A percentile compares a stretch with the other conserved stretches of the same genome.
These are phyloP conservation scores for Ormyrus pomaceus DNA, from an alignment of 2,888 invertebrate genomes.

Conservation along the genomic window DNA sequence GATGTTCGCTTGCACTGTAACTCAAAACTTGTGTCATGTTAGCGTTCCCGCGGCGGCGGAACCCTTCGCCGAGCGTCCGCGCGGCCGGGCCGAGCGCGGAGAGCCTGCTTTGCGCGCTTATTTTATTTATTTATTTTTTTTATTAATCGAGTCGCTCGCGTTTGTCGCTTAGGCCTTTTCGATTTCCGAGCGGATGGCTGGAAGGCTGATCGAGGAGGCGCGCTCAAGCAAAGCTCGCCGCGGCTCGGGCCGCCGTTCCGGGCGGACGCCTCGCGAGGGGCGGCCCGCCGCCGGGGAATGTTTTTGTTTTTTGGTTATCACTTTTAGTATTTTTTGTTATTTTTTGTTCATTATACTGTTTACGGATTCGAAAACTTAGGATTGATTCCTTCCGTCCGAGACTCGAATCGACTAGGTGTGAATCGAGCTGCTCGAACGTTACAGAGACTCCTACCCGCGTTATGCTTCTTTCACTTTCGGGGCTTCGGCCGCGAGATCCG, in stretches of 20 bases:
- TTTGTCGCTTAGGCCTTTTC: constrained; percentile 52
- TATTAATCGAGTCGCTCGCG: not conserved
- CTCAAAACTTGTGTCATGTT: constrained; percentile 73
- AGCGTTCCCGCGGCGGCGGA: constrained; percentile 55
- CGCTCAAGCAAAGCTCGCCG: not conserved
- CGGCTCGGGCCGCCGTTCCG: not conserved
- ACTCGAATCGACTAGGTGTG: constrained; percentile 66
- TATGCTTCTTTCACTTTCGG: constrained; percentile 75
- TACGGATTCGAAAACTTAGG: constrained; percentile 71
- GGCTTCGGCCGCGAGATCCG: constrained; percentile 59
- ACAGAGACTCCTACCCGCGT: constrained; percentile 76
- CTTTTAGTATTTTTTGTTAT: constrained; percentile 63
- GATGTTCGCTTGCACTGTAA: constrained; percentile 76
- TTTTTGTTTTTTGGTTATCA: constrained; percentile 49
- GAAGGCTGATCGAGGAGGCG: no score
- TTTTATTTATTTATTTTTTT: constrained; percentile 1
- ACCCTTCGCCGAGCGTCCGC: constrained; percentile 34
- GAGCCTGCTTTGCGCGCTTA: not conserved
- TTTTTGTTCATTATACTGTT: constrained; percentile 58
- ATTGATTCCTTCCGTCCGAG: constrained; percentile 68
- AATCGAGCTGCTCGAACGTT: constrained; percentile 70
- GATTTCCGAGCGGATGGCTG: not conserved
- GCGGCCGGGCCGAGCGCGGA: not conserved
- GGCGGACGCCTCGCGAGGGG: not conserved
- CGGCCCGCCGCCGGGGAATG: constrained; percentile 21